phyloP scores from a whole-genome alignment of 2,113 vertebrate species.

The Lamprologus ornatipinnis region DNA sequence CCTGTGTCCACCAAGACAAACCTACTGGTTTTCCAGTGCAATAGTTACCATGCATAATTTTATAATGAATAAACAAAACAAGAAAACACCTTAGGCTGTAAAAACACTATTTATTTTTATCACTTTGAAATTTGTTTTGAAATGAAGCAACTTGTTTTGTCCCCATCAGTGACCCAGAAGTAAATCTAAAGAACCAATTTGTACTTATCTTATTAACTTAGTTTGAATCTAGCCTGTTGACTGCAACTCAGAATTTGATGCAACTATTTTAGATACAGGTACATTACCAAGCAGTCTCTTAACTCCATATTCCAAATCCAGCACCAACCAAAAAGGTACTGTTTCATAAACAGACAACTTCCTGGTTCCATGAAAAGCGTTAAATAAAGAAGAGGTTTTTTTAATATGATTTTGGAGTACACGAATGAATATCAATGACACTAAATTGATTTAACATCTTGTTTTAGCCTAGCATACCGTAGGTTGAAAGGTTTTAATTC shows the following conservation, averaged over 20 bases:
- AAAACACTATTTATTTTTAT: background rate
- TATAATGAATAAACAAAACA: background rate
- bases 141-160: background rate
- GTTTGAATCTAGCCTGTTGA: background rate
- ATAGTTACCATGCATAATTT: background rate
- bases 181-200: background rate
- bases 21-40: background rate
- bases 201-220: background rate
- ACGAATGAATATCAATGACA: background rate
- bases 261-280: background rate
- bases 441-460: background rate
- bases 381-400: background rate
- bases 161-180: background rate
- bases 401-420: background rate
- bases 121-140: background rate
- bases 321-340: background rate
- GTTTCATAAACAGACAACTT: background rate
- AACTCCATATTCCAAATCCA: background rate
- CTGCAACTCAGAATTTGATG: background rate
- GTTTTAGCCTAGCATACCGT: background rate
- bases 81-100: background rate
- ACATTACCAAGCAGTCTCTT: background rate
- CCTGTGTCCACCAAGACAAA: background rate
- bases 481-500: background rate
- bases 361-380: background rate